These are phyloP conservation scores for Lordiphosa fenestrarum DNA, from an alignment of 2,888 invertebrate species.

Conservation along the genomic window DNA sequence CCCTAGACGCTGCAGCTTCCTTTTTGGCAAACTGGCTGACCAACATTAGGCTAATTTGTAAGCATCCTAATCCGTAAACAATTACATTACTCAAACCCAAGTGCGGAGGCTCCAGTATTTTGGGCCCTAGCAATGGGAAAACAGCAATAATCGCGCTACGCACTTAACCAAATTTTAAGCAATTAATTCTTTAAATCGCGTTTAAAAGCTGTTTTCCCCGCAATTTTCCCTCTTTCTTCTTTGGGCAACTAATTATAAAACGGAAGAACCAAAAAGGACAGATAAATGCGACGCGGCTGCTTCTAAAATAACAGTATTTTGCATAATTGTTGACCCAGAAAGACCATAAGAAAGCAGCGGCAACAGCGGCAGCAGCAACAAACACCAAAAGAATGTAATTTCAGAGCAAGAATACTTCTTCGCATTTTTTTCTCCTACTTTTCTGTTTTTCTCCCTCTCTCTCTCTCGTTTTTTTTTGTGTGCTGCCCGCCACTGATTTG, in stretches of 20 bases:
- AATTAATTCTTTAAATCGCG: conserved; percentile 75
- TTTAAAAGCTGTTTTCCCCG: conserved; percentile 59
- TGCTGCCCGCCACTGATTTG: conserved; percentile 75
- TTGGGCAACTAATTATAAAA: conserved; percentile 70
- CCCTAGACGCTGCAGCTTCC: too few relatives aligned
- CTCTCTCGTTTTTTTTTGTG: conserved; percentile 30
- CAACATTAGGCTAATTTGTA: conserved; percentile 30
- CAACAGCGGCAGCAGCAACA: conserved; percentile 19
- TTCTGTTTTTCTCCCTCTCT: neutral
- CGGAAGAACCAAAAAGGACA: conserved; percentile 67
- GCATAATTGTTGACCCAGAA: conserved; percentile 78
- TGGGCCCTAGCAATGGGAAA: conserved; percentile 3
- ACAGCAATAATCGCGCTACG: conserved; percentile 46
- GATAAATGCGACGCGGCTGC: conserved; percentile 71
- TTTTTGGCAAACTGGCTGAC: too few relatives aligned
- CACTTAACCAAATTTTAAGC: conserved; percentile 62
- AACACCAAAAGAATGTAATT: conserved; percentile 49
- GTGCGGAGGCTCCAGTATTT: conserved; percentile 1
- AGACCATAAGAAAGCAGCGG: conserved; percentile 42
- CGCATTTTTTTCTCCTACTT: conserved; percentile 21
- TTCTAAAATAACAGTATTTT: conserved; percentile 73
- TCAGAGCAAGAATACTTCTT: conserved; percentile 42
- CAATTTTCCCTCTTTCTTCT: conserved; percentile 11
- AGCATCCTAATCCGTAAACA: conserved; percentile 51
- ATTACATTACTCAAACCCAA: conserved; percentile 59